Evolutionary conservation across 2,888 invertebrate species (phyloP), one percentile per base, ranked within the genome.

Genomic region (Hesperia comma): DNA sequence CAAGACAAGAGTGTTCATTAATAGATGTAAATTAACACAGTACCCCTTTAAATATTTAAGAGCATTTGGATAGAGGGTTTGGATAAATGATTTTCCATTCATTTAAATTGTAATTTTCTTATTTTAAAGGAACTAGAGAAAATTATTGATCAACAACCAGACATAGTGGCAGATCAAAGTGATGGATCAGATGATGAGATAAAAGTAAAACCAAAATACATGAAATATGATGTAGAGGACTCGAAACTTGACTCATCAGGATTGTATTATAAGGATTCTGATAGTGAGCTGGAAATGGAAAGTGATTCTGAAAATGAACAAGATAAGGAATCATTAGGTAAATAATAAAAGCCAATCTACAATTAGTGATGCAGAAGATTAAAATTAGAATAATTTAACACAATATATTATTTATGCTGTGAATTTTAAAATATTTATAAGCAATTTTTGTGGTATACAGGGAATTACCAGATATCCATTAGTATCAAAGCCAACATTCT

Each of bases 161-260:
- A 96, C 76, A 79, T 94, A 51, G 84, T 95, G 4, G 95, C 94
- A 3, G 95, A 95, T 63, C 94, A 94, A 12, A 95, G 95, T 73
- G 93, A 93, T 32, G 95, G 95, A 60, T 94, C 94, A 10, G 94
- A 94, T 76, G 94, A 94, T 71, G 93, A 94, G 71, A 72, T 88
- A 1, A 92, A 88, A 77, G 78, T 87, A 7, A 91, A 93, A 76
- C 88, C 90, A 6, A 95, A 95, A 79, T 94, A 87, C 78, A 83
- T 93, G 12, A 93, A 92, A 71, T 96, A 96, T 82, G 94, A 94
- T 66, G 95, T 95, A 73, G 96, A 95, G 56, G 78, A 86, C 49
- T 94, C 94, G 10, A 94, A 95, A 78, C 86, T 96, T 67, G 95
- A 96, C 74, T 95, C 95, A 70, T 95, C 95, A 37, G 96, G 96